phyloP scores from a whole-genome alignment of 2,113 vertebrate genomes.

The Vidua macroura region DNA sequence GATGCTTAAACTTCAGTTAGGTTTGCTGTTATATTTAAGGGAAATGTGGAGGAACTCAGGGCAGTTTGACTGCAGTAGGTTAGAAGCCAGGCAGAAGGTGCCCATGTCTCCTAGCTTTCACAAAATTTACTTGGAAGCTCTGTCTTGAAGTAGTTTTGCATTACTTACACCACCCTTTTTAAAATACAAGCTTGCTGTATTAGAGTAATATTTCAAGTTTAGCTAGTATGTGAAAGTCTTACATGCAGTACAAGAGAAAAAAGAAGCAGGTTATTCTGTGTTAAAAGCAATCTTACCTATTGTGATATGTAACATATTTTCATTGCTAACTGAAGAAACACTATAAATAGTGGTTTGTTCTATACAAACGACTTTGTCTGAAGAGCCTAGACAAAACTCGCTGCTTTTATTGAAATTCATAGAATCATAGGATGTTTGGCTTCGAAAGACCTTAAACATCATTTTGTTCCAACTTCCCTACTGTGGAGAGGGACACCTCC shows the following conservation, averaged over 20 bases:
- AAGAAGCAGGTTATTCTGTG: not conserved
- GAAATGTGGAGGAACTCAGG: not conserved
- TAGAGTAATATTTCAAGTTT: not conserved
- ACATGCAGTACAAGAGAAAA: not conserved
- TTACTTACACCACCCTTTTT: not conserved
- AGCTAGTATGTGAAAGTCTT: not conserved
- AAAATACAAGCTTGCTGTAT: not conserved
- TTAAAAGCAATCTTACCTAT: not conserved
- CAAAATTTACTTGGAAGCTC: not conserved
- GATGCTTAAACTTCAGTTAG: not conserved
- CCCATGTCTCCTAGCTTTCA: not conserved
- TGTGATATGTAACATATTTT: not conserved
- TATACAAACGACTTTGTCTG: not conserved
- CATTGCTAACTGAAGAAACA: not conserved
- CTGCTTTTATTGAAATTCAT: not conserved
- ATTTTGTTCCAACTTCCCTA: not conserved
- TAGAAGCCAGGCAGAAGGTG: not conserved
- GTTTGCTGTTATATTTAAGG: not conserved
- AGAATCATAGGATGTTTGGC: not conserved
- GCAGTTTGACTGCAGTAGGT: not conserved
- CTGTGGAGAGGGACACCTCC: not conserved
- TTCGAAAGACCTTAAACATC: not conserved
- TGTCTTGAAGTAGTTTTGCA: not conserved
- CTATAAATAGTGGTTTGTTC: not conserved
- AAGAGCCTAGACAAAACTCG: not conserved